Conservation (phyloP, 2,888 invertebrate species). For the Tridacna crocea region DNA sequence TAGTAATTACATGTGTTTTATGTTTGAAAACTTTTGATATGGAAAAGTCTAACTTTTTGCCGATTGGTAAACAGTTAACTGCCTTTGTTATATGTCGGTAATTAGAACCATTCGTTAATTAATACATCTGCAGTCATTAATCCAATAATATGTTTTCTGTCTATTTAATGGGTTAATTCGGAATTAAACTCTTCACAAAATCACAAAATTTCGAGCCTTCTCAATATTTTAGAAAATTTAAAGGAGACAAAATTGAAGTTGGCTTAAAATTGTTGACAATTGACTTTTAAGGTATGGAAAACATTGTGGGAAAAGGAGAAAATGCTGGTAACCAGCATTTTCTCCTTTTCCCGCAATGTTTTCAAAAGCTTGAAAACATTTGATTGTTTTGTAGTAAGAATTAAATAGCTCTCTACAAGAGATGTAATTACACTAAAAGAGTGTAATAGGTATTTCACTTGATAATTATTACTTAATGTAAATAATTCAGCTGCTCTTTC, state of each 20-base stretch:
- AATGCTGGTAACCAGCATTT: constrained; percentile 5
- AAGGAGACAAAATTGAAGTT: no score
- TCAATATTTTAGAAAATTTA: no score
- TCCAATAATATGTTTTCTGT: constrained; percentile 16
- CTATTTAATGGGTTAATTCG: constrained; percentile 23
- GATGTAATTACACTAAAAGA: no score
- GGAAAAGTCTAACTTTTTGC: no score
- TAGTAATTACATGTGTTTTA: no score
- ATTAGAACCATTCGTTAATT: constrained; percentile 17
- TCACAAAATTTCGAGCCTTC: no score
- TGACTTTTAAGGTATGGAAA: neutral
- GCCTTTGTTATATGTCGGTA: constrained; percentile 3
- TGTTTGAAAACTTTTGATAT: no score
- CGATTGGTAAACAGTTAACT: neutral
- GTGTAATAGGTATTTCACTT: no score
- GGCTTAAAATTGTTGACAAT: no score
- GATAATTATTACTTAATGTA: no score
- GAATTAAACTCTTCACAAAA: neutral
- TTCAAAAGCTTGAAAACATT: neutral
- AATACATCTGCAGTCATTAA: constrained; percentile 15
- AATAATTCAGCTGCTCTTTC: no score
- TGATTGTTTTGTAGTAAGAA: neutral
- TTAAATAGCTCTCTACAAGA: no score
- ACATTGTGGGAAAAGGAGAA: constrained; percentile 1
- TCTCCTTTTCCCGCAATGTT: constrained; percentile 1